Conservation (phyloP, 2,888 invertebrate species). For the Pterostichus niger region DNA sequence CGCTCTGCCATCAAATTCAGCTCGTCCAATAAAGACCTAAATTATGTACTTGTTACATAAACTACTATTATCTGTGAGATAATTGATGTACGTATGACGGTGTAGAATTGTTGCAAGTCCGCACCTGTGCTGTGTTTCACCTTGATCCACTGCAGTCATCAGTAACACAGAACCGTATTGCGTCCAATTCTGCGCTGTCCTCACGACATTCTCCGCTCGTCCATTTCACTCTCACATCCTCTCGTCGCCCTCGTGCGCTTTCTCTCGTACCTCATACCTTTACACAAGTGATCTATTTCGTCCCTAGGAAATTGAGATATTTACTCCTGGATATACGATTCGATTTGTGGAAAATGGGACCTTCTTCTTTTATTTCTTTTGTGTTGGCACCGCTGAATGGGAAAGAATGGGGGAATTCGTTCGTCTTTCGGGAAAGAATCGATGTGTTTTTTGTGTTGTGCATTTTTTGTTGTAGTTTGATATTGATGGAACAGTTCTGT, state of each 20-base stretch:
- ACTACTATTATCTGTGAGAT: too few relatives aligned
- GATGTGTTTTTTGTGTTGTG: conserved; percentile 49
- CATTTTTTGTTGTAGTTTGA: conserved; percentile 31
- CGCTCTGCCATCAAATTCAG: too few relatives aligned
- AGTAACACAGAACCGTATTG: conserved; percentile 27
- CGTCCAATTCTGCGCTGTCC: not conserved
- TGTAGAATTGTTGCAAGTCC: not conserved
- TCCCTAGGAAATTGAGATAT: conserved; percentile 62
- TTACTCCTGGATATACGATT: conserved; percentile 58
- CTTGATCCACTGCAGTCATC: conserved; percentile 38
- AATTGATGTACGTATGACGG: too few relatives aligned
- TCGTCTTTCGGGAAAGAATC: conserved; percentile 15
- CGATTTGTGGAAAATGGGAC: conserved; percentile 61
- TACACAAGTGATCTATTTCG: conserved; percentile 48
- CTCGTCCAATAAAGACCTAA: too few relatives aligned
- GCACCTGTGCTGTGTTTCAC: not conserved
- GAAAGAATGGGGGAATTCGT: conserved; percentile 46
- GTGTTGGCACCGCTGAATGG: conserved; percentile 45
- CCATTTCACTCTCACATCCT: not conserved
- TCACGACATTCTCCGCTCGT: not conserved
- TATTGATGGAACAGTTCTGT: not conserved
- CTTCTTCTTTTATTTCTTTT: conserved; percentile 61
- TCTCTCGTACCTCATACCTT: not conserved
- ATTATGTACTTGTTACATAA: too few relatives aligned
- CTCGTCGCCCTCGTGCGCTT: not conserved